Evolutionary conservation across 2,113 vertebrate species (phyloP).

Genomic region (Gallinago undulata): DNA sequence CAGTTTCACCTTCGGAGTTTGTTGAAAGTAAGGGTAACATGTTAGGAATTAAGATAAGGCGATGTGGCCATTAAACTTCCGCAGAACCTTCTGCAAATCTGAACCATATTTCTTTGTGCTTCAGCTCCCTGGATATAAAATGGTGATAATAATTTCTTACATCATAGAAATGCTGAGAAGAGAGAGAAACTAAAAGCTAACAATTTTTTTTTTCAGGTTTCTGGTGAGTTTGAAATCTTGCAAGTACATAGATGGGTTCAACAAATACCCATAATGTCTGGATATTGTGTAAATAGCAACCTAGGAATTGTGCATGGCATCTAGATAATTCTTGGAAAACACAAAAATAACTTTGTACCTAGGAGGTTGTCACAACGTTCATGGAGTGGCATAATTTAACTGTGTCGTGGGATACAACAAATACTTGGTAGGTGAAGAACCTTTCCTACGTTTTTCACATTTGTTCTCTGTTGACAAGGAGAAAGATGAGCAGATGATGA

Average conservation of each 20-base stretch:
- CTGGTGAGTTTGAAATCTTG: neutral
- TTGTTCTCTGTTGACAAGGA: slow-evolving; percentile 18
- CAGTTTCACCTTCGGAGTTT: slow-evolving; percentile 42
- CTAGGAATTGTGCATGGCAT: slow-evolving; percentile 4
- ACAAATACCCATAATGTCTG: neutral
- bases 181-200: neutral
- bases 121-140: neutral
- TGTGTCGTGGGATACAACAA: slow-evolving; percentile 46
- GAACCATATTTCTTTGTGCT: slow-evolving; percentile 23
- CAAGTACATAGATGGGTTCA: neutral
- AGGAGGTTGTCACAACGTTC: slow-evolving; percentile 40
- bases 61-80: slow-evolving; percentile 5
- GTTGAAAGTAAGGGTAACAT: slow-evolving; percentile 50
- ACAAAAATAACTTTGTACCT: slow-evolving; percentile 63
- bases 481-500: slow-evolving; percentile 31
- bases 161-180: neutral
- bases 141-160: neutral
- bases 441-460: neutral
- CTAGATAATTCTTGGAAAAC: slow-evolving; percentile 55
- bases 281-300: slow-evolving; percentile 40
- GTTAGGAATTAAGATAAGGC: slow-evolving; percentile 63
- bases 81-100: slow-evolving; percentile 52
- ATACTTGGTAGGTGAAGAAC: neutral
- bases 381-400: slow-evolving; percentile 42
- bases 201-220: neutral